phyloP scores from a whole-genome alignment of 2,113 vertebrate species.

The Xyliphius kryptos region DNA sequence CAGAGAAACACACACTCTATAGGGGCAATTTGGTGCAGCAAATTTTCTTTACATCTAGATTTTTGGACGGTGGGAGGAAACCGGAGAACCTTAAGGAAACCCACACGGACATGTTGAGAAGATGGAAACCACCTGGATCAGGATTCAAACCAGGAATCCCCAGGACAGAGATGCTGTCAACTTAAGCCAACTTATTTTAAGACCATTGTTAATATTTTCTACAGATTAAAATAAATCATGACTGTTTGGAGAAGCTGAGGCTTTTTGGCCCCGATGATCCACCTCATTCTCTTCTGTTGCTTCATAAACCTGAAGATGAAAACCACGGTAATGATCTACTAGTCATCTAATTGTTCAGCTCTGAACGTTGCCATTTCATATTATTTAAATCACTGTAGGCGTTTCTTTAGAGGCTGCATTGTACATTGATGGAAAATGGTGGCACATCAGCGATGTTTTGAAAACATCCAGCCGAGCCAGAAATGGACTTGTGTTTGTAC shows the following conservation, averaged over 20 bases:
- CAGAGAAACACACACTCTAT: too few species aligned
- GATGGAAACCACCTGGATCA: too few species aligned
- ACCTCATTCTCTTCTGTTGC: conserved; percentile 44
- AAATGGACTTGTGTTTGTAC: conserved; percentile 72
- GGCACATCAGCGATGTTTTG: conserved; percentile 71
- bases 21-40: too few species aligned
- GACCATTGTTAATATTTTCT: not conserved
- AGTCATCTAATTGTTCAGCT: not conserved
- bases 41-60: too few species aligned
- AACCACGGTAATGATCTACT: conserved; percentile 44
- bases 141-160: too few species aligned
- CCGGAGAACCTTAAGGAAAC: too few species aligned
- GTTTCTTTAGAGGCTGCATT: conserved; percentile 71
- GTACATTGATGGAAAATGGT: conserved; percentile 72
- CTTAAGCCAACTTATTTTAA: too few species aligned
- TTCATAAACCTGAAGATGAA: conserved; percentile 49
- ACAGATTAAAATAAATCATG: conserved; percentile 52
- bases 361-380: not conserved
- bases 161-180: too few species aligned
- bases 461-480: conserved; percentile 67
- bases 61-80: too few species aligned
- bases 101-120: too few species aligned
- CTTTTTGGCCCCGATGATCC: conserved; percentile 54
- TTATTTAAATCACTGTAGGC: conserved; percentile 3
- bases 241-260: conserved; percentile 46